phyloP scores from a whole-genome alignment of 2,888 invertebrate genomes.

The Yponomeuta malinellus region DNA sequence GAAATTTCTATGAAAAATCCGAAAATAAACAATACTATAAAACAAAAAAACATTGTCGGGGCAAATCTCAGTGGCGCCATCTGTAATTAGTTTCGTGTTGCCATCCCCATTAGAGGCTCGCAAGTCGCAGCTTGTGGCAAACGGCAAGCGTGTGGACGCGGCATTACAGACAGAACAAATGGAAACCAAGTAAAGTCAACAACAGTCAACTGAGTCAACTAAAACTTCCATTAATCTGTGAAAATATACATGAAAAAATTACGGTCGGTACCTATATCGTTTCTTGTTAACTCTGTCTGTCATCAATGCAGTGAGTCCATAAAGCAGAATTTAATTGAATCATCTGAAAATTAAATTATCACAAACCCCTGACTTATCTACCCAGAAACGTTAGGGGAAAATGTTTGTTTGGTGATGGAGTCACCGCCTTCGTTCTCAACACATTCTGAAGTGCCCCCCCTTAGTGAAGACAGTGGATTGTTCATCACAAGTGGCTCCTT shows the following conservation, averaged over 20 bases:
- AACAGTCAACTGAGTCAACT: neutral
- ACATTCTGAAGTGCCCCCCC: conserved; percentile 82
- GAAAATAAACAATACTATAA: too few relatives aligned
- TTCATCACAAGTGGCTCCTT: conserved; percentile 83
- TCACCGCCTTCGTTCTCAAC: conserved; percentile 85
- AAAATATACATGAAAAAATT: too few relatives aligned
- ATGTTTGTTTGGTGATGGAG: conserved; percentile 76
- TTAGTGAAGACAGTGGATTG: conserved; percentile 86
- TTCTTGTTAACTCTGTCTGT: neutral
- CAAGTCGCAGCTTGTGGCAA: too few relatives aligned
- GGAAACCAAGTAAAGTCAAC: neutral
- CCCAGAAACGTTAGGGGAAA: neutral
- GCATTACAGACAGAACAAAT: neutral
- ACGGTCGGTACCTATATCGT: neutral
- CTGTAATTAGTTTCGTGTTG: too few relatives aligned
- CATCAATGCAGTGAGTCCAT: neutral
- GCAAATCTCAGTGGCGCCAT: too few relatives aligned
- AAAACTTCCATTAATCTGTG: neutral
- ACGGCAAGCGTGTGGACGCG: too few relatives aligned
- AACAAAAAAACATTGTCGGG: too few relatives aligned
- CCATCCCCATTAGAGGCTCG: too few relatives aligned
- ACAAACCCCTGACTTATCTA: neutral
- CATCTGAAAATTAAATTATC: neutral
- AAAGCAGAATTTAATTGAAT: neutral
- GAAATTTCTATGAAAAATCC: too few relatives aligned